phyloP scores from a whole-genome alignment of 2,888 invertebrate species.

The Cryptops parisi region DNA sequence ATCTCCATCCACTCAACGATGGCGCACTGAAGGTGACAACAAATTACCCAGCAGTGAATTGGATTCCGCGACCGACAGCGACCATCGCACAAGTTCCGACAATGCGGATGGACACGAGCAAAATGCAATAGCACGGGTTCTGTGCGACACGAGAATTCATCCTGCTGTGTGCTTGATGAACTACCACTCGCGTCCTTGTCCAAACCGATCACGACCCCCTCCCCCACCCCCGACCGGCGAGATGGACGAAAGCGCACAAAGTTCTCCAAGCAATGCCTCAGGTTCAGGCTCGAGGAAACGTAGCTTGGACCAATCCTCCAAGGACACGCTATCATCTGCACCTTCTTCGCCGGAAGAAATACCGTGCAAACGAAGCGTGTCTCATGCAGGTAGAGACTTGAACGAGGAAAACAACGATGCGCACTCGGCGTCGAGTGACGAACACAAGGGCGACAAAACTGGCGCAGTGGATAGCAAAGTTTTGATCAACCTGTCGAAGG shows the following conservation, averaged over 20 bases:
- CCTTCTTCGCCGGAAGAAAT: slow-evolving; percentile 18
- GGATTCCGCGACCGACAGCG: slow-evolving; percentile 13
- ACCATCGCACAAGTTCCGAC: slow-evolving; percentile 13
- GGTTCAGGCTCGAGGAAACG: slow-evolving; percentile 18
- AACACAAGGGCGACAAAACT: neutral
- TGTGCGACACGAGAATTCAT: neutral
- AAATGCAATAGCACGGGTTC: neutral
- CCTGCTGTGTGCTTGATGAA: slow-evolving; percentile 1
- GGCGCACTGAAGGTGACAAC: slow-evolving; percentile 8
- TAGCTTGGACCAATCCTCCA: slow-evolving; percentile 17
- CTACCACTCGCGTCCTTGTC: neutral
- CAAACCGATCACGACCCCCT: neutral
- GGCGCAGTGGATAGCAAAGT: slow-evolving; percentile 16
- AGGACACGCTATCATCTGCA: slow-evolving; percentile 16
- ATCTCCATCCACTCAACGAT: slow-evolving; percentile 20
- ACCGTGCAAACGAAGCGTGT: slow-evolving; percentile 17
- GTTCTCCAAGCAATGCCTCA: slow-evolving; percentile 6
- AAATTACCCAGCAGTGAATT: slow-evolving; percentile 7
- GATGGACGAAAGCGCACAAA: slow-evolving; percentile 5
- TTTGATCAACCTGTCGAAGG: slow-evolving; percentile 14
- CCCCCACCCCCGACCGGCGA: neutral
- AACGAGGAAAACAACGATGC: neutral
- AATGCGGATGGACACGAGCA: slow-evolving; percentile 8
- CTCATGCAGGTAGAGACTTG: slow-evolving; percentile 4
- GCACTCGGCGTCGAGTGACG: neutral